phyloP scores from a whole-genome alignment of 2,888 invertebrate genomes.

The Salticus scenicus region DNA sequence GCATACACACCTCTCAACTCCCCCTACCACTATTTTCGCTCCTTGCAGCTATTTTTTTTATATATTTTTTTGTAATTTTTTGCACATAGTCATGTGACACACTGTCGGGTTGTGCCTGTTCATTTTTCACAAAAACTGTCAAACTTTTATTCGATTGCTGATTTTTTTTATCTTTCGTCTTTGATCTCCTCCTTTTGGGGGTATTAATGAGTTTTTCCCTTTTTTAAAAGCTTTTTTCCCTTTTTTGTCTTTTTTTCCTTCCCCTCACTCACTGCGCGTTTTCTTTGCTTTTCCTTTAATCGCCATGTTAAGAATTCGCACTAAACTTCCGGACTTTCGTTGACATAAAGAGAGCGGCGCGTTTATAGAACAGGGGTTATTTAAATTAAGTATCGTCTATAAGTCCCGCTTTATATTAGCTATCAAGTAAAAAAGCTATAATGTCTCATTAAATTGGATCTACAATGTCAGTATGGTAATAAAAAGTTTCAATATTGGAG shows the following conservation, averaged over 20 bases:
- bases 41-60: slow-evolving; percentile 56
- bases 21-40: slow-evolving; percentile 58
- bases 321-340: slow-evolving; percentile 62
- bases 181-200: slow-evolving; percentile 68
- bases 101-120: slow-evolving; percentile 64
- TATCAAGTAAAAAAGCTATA: slow-evolving; percentile 34
- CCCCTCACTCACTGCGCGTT: slow-evolving; percentile 17
- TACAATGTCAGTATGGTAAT: slow-evolving; percentile 32
- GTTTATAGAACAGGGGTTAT: slow-evolving; percentile 59
- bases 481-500: slow-evolving; percentile 35
- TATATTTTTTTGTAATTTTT: slow-evolving; percentile 33
- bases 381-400: slow-evolving; percentile 57
- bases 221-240: slow-evolving; percentile 36
- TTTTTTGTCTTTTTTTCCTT: slow-evolving; percentile 37
- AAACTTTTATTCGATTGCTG: slow-evolving; percentile 69
- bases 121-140: slow-evolving; percentile 70
- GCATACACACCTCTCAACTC: slow-evolving; percentile 57
- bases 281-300: slow-evolving; percentile 56
- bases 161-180: slow-evolving; percentile 61
- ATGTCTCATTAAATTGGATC: slow-evolving; percentile 33
- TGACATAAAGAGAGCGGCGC: slow-evolving; percentile 46
- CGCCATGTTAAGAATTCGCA: slow-evolving; percentile 64
- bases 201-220: slow-evolving; percentile 67
- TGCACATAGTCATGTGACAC: slow-evolving; percentile 59
- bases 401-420: slow-evolving; percentile 33